phyloP scores from a whole-genome alignment of 2,888 invertebrate species.

The Drosophila antonietae region DNA sequence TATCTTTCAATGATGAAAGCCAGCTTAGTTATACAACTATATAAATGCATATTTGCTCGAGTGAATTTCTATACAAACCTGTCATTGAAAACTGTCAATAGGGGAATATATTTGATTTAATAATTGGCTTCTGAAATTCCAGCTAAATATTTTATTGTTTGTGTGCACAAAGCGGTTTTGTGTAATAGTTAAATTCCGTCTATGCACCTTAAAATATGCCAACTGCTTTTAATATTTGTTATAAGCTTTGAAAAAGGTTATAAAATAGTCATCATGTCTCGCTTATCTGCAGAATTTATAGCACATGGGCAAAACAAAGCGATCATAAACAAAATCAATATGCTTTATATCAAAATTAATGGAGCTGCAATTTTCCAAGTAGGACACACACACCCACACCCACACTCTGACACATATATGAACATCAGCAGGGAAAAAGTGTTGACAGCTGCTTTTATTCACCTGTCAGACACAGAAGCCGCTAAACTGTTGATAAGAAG shows the following conservation, averaged over 20 bases:
- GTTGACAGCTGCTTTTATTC: constrained; percentile 81
- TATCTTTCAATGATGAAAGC: not conserved
- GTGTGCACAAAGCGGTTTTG: not conserved
- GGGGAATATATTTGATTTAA: not conserved
- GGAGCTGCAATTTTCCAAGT: constrained; percentile 50
- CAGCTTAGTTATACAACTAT: not conserved
- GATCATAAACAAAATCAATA: constrained; percentile 63
- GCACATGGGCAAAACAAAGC: constrained; percentile 5
- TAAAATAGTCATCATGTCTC: not conserved
- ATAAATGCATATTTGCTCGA: not conserved
- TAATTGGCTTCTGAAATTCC: not conserved
- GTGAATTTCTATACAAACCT: not conserved
- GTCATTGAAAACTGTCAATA: not conserved
- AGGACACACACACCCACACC: constrained; percentile 9
- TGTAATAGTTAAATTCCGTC: not conserved
- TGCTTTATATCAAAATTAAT: constrained; percentile 64
- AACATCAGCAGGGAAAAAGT: constrained; percentile 47
- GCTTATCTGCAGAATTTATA: constrained; percentile 3
- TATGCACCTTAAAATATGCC: not conserved
- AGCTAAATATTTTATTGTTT: not conserved
- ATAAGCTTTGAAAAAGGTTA: not conserved
- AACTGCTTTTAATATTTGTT: not conserved
- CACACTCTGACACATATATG: constrained; percentile 6
- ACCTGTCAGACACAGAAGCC: constrained; percentile 79
- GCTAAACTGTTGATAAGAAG: constrained; percentile 77